A percentile compares a stretch with the other conserved stretches of the same genome.
These are phyloP conservation scores for Amphipyra tragopoginis DNA, from an alignment of 2,888 invertebrate genomes.

Conservation along the genomic window DNA sequence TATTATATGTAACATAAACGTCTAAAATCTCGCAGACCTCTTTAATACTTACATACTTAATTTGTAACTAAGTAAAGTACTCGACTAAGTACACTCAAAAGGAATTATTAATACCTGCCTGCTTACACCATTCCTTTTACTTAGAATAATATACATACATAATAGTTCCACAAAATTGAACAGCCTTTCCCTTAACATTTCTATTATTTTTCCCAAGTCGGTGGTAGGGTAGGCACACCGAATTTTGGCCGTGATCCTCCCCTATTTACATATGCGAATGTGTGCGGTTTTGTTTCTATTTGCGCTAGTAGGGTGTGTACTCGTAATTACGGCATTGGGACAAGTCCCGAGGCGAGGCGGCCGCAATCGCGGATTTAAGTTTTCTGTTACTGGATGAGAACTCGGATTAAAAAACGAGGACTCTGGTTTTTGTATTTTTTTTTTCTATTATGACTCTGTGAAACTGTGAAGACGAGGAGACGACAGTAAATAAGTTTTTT, in stretches of 20 bases:
- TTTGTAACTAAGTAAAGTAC: no score
- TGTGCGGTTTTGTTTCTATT: slow-evolving; percentile 87
- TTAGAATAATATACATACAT: no score
- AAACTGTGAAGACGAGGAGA: no score
- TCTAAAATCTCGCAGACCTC: no score
- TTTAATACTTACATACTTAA: no score
- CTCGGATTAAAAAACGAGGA: not conserved
- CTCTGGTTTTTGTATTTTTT: slow-evolving; percentile 3
- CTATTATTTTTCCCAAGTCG: slow-evolving; percentile 56
- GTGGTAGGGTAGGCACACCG: slow-evolving; percentile 58
- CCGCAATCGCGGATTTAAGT: slow-evolving; percentile 71
- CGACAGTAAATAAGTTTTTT: no score
- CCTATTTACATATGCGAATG: slow-evolving; percentile 86
- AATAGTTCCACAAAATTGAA: slow-evolving; percentile 36
- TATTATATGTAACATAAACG: no score
- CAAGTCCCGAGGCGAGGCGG: slow-evolving; percentile 79
- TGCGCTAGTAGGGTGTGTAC: slow-evolving; percentile 83
- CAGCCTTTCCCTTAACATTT: slow-evolving; percentile 20
- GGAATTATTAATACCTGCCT: slow-evolving; percentile 22
- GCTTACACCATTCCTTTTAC: no score
- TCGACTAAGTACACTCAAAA: not conserved
- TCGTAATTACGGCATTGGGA: slow-evolving; percentile 87
- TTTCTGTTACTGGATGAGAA: slow-evolving; percentile 51
- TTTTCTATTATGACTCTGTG: not conserved
- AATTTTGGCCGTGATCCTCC: slow-evolving; percentile 72